phyloP scores from a whole-genome alignment of 2,888 invertebrate species.

The Podotricha telesiphe region DNA sequence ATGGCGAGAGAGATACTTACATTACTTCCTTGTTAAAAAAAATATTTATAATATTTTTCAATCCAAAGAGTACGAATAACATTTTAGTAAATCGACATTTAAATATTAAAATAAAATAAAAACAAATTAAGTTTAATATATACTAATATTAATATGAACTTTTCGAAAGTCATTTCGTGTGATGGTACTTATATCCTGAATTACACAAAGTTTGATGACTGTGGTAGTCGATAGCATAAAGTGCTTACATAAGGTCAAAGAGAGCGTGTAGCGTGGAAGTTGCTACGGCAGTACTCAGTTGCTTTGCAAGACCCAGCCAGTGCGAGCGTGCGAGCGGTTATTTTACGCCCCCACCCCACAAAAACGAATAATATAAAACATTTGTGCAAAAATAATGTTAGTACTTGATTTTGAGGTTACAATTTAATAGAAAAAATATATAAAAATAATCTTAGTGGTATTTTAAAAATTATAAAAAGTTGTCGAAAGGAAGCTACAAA shows the following conservation, averaged over 20 bases:
- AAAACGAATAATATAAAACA: conserved; percentile 28
- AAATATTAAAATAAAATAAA: not conserved
- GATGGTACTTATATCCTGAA: not conserved
- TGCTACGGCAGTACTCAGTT: conserved; percentile 60
- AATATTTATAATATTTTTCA: too few relatives aligned
- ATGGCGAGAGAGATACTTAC: not conserved
- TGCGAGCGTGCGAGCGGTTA: conserved; percentile 56
- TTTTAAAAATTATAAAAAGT: not conserved
- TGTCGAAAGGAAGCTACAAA: not conserved
- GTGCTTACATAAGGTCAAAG: conserved; percentile 53
- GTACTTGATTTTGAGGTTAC: not conserved
- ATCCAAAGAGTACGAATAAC: not conserved
- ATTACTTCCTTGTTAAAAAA: not conserved
- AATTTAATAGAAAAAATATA: not conserved
- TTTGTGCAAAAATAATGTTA: not conserved
- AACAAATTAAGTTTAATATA: not conserved
- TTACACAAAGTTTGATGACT: conserved; percentile 53
- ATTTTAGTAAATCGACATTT: not conserved
- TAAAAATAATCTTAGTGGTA: not conserved
- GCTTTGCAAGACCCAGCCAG: conserved; percentile 61
- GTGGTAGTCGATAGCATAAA: conserved; percentile 54
- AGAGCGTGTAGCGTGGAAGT: conserved; percentile 45
- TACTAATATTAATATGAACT: not conserved
- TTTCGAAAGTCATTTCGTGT: not conserved
- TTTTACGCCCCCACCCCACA: conserved; percentile 40